Base-by-base conservation (phyloP, 2,113 vertebrate genomes). In the Barnardius zonarius region DNA sequence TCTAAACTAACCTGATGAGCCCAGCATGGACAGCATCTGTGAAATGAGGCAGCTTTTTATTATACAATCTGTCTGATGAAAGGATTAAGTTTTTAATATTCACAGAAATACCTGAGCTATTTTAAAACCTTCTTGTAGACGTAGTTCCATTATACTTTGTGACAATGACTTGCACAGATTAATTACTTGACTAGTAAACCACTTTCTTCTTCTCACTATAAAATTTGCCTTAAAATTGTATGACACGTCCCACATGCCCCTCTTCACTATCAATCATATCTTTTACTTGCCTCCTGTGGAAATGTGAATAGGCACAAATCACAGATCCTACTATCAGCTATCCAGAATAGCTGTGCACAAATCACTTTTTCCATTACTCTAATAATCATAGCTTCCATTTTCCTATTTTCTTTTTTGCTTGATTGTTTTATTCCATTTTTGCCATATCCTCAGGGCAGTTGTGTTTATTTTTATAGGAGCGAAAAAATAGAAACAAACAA, bases 111-210 rank as follows among this genome's bases (percentile, higher is more conserved):
- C 22, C 18, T 28, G 43, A 86, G 82, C 46, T 72, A 75, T 88
- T 93, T 22, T 2, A 88, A 95, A 95, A 75, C 33, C 39, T 90
- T 67, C 68, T 8, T 3, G 83, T 78, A 94, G 39, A 28, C 35
- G 63, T 51, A 57, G 24, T 15, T 86, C 13, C 19, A 10, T 91
- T 86, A 78, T 68, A 78, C 28, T 76, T 81, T 90, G 88, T 96
- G 92, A 92, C 80, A 92, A 78, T 95, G 80, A 86, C 85, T 95
- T 90, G 48, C 76, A 90, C 39, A 52, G 61, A 94, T 90, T 92
- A 96, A 94, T 96, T 94, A 81, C 73, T 92, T 96, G 90, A 94
- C 80, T 92, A 95, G 92, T 83, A 95, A 92, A 83, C 33, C 13
- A 88, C 24, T 86, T 91, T 89, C 35, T 86, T 90, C 35, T 74